These are phyloP conservation scores for Battus philenor DNA, from an alignment of 1,140 invertebrate species.

Conservation along the genomic window DNA sequence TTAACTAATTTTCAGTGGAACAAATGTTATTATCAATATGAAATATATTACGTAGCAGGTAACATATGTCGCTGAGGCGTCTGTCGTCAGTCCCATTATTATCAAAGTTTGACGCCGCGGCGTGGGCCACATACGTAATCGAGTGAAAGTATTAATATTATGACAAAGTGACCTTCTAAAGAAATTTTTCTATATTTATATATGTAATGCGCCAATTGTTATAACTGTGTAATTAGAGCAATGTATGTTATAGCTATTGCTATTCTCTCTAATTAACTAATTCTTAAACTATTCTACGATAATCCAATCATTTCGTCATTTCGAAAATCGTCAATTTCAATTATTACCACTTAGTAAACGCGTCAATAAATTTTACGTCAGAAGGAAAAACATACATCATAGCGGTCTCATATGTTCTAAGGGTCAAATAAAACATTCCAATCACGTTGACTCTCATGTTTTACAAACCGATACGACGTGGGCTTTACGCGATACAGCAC, in stretches of 20 bases:
- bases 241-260: background rate
- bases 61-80: constrained; percentile 32
- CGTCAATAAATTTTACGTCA: constrained; percentile 48
- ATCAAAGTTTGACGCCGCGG: constrained; percentile 47
- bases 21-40: constrained; percentile 2
- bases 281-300: no score
- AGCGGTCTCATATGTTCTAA: constrained; percentile 67
- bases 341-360: constrained; percentile 20
- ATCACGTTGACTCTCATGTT: constrained; percentile 71
- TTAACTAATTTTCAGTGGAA: no score
- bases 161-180: no score
- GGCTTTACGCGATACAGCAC: constrained; percentile 34
- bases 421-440: constrained; percentile 71
- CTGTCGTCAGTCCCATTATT: constrained; percentile 51
- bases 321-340: constrained; percentile 15
- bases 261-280: constrained; percentile 8
- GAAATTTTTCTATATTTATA: no score
- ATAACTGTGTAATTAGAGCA: no score
- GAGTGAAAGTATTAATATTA: constrained; percentile 20
- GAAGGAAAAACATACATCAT: constrained; percentile 68
- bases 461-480: constrained; percentile 70
- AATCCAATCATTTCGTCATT: no score
- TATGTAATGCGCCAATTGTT: no score
- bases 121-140: constrained; percentile 34
- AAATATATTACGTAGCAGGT: constrained; percentile 24